A percentile compares a stretch with the other conserved stretches of the same genome.
phyloP scores from a whole-genome alignment of 2,888 invertebrate genomes.

The Trissonchulus sp. region DNA sequence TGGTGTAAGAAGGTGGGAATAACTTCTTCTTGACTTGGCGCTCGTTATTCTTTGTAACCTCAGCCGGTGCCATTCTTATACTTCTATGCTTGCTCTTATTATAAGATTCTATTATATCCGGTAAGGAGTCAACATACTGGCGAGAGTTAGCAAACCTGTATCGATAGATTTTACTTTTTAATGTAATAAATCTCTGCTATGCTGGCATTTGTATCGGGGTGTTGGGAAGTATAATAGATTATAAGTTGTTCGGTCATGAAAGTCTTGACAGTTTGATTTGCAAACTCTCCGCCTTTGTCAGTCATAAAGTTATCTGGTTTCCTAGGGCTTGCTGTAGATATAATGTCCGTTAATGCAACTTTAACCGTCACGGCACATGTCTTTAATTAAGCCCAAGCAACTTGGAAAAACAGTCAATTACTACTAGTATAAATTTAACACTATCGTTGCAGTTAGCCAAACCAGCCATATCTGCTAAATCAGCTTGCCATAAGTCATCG shows the following conservation, averaged over 20 bases:
- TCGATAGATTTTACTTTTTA: not conserved
- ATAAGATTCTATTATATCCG: not conserved
- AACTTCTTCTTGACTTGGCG: not conserved
- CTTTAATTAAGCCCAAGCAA: not conserved
- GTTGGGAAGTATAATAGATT: not conserved
- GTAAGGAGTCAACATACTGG: not conserved
- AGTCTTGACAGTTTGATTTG: not conserved
- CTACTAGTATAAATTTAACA: not conserved
- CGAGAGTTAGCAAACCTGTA: not conserved
- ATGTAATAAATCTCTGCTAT: not conserved
- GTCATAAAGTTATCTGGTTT: too few relatives aligned
- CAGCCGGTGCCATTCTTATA: not conserved
- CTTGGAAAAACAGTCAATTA: too few relatives aligned
- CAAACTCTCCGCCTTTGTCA: constrained; percentile 7
- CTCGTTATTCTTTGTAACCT: not conserved
- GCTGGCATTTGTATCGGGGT: not conserved
- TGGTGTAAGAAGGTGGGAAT: not conserved
- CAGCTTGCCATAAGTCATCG: too few relatives aligned
- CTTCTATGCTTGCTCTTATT: too few relatives aligned
- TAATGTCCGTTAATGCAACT: not conserved
- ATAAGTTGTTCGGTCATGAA: not conserved
- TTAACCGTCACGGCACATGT: not conserved
- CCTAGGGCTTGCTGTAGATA: too few relatives aligned
- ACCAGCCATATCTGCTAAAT: too few relatives aligned
- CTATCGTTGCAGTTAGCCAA: not conserved